phyloP scores from a whole-genome alignment of 1,140 invertebrate genomes.

The Branchinecta lindahli region DNA sequence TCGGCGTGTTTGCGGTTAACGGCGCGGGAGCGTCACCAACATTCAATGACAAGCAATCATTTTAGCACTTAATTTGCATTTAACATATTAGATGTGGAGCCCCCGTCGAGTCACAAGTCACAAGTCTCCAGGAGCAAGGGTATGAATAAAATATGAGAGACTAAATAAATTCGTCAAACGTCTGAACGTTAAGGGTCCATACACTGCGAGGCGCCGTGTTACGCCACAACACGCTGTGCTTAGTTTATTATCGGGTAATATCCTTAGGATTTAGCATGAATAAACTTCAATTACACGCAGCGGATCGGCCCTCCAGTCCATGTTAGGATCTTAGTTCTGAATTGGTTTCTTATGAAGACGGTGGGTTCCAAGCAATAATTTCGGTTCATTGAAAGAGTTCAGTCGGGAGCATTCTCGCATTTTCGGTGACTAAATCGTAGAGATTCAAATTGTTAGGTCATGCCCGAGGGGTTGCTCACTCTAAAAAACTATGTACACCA shows the following conservation, averaged over 20 bases:
- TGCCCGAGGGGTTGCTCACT: too few species aligned
- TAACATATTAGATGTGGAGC: background rate
- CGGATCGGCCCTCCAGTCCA: too few species aligned
- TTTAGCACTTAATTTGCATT: slow-evolving; percentile 10
- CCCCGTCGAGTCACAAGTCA: slow-evolving; percentile 1
- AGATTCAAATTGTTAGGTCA: too few species aligned
- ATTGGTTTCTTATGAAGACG: too few species aligned
- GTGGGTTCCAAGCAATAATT: too few species aligned
- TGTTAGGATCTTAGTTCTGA: too few species aligned
- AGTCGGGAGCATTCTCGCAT: too few species aligned
- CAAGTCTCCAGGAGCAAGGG: slow-evolving; percentile 7
- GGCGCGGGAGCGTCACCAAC: slow-evolving; percentile 10
- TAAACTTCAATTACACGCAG: too few species aligned
- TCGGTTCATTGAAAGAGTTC: too few species aligned
- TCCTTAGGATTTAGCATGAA: background rate
- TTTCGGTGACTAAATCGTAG: too few species aligned
- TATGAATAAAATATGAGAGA: slow-evolving; percentile 9
- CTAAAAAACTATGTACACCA: too few species aligned
- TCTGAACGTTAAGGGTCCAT: background rate
- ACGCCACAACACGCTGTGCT: background rate
- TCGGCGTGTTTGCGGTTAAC: slow-evolving; percentile 3
- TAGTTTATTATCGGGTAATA: slow-evolving; percentile 6
- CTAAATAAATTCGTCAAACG: slow-evolving; percentile 7
- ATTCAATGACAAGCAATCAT: slow-evolving; percentile 11
- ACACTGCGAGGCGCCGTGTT: slow-evolving; percentile 7